Percentiles rank a stretch among this genome's conserved stretches.
These are phyloP conservation scores for Hypanus sabinus DNA, from an alignment of 2,113 vertebrate species.

Conservation along the genomic window DNA sequence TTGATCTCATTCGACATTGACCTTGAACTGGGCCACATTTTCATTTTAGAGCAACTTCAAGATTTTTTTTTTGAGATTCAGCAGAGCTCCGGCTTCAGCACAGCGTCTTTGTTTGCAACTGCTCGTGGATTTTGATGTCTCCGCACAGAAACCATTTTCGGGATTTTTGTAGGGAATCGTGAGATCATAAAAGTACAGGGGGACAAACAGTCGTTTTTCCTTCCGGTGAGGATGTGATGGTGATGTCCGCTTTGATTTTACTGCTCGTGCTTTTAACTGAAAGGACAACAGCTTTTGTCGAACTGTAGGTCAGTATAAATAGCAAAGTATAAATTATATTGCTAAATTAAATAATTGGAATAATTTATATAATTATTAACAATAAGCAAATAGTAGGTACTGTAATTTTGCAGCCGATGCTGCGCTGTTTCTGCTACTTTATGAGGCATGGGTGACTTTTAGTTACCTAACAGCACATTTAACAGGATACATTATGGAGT, in stretches of 20 bases:
- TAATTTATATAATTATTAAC: no score
- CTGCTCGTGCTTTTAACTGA: constrained; percentile 10
- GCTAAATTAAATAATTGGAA: background rate
- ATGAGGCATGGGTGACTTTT: background rate
- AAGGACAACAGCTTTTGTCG: background rate
- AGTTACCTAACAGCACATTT: background rate
- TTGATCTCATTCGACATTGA: constrained; percentile 29
- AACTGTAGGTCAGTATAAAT: background rate
- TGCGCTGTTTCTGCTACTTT: background rate
- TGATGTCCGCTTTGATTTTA: constrained; percentile 39
- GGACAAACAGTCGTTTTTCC: constrained; percentile 41
- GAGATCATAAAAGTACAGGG: constrained; percentile 42
- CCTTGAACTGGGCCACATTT: constrained; percentile 26
- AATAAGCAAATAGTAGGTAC: background rate
- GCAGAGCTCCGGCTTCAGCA: background rate
- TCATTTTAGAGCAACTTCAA: background rate
- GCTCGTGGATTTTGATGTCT: background rate
- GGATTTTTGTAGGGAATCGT: constrained; percentile 40
- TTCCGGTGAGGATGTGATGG: constrained; percentile 43
- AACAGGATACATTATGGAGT: background rate
- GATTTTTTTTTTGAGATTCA: background rate
- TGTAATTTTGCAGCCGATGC: background rate
- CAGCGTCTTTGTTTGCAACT: background rate
- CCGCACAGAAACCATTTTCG: constrained; percentile 37
- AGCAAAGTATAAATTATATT: background rate